These are phyloP conservation scores for Agonum fuliginosum DNA, from an alignment of 2,888 invertebrate genomes.

Conservation along the genomic window DNA sequence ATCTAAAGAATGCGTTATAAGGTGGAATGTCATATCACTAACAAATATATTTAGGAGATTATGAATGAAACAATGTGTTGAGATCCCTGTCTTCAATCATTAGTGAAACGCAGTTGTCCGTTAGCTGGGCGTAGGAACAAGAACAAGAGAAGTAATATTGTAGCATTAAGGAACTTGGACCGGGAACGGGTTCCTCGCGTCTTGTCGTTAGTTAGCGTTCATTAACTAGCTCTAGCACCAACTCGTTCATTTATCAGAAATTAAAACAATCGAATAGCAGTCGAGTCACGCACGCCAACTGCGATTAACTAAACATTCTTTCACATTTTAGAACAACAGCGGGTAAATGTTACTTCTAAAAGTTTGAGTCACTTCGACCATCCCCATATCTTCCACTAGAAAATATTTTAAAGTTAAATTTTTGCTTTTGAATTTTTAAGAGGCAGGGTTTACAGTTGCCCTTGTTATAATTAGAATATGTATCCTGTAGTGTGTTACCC, in stretches of 20 bases:
- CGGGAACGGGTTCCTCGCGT: neutral
- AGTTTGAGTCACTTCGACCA: no score
- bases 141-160: slow-evolving; percentile 22
- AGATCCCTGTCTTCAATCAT: slow-evolving; percentile 25
- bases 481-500: no score
- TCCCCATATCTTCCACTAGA: no score
- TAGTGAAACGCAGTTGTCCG: slow-evolving; percentile 10
- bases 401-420: no score
- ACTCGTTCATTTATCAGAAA: slow-evolving; percentile 42
- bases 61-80: slow-evolving; percentile 1
- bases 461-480: no score
- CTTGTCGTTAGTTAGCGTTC: slow-evolving; percentile 8
- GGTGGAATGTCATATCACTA: neutral
- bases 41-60: neutral
- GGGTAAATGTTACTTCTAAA: no score
- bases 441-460: no score
- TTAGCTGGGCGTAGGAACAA: slow-evolving; percentile 13
- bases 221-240: slow-evolving; percentile 31
- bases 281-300: slow-evolving; percentile 36
- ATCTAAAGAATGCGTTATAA: neutral
- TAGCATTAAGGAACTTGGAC: slow-evolving; percentile 26
- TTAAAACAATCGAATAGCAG: slow-evolving; percentile 45
- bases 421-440: no score
- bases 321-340: slow-evolving; percentile 27
- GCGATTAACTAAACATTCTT: slow-evolving; percentile 43